phyloP scores from a whole-genome alignment of 2,888 invertebrate species.

The Calliphora vomitoria region DNA sequence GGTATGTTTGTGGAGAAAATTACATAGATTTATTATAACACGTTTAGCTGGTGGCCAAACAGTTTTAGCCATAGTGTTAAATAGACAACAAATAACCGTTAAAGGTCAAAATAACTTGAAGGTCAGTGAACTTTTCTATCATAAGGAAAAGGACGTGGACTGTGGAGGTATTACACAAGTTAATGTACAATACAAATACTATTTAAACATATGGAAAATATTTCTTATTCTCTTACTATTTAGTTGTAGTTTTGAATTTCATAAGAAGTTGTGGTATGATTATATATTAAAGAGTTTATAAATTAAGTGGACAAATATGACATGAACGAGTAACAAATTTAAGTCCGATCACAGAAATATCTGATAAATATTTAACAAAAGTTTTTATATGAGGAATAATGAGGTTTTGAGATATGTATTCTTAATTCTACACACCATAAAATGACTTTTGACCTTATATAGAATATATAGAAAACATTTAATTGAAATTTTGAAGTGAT shows the following conservation, averaged over 20 bases:
- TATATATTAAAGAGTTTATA: too few species aligned
- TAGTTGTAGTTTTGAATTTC: background rate
- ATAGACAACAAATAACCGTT: slow-evolving; percentile 55
- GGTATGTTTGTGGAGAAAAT: slow-evolving; percentile 16
- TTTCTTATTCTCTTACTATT: background rate
- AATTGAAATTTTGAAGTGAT: too few species aligned
- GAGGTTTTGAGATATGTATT: background rate
- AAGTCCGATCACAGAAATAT: too few species aligned
- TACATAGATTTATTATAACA: slow-evolving; percentile 59
- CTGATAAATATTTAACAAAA: too few species aligned
- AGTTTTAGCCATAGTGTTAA: slow-evolving; percentile 37
- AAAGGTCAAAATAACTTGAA: slow-evolving; percentile 67
- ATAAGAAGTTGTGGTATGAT: background rate
- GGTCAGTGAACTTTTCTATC: slow-evolving; percentile 63
- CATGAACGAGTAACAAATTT: background rate
- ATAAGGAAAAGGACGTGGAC: background rate
- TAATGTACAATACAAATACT: background rate
- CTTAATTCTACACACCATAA: too few species aligned
- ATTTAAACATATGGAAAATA: background rate
- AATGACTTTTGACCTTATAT: too few species aligned
- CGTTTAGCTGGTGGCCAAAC: slow-evolving; percentile 33
- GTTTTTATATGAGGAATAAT: background rate
- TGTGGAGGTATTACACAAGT: background rate
- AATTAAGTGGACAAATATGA: too few species aligned
- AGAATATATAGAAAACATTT: too few species aligned